phyloP scores from a whole-genome alignment of 2,888 invertebrate species.

The Erebia palarica region DNA sequence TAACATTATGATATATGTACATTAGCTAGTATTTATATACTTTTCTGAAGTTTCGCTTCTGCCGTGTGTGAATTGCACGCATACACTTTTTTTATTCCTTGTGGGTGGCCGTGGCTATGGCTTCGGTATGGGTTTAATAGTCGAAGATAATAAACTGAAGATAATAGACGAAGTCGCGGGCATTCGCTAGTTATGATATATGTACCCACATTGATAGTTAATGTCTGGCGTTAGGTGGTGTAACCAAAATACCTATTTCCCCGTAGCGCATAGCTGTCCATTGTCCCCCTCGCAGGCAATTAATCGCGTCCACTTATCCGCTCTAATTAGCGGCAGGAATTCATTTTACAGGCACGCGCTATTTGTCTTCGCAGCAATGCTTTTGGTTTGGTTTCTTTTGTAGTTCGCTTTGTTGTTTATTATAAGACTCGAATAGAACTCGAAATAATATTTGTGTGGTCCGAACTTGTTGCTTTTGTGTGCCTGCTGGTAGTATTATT shows the following conservation, averaged over 20 bases:
- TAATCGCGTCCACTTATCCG: constrained; percentile 51
- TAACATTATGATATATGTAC: too few species aligned
- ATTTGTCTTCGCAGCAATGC: constrained; percentile 19
- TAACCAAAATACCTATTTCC: constrained; percentile 27
- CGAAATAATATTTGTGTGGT: background rate
- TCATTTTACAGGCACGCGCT: constrained; percentile 45
- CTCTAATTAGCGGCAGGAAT: constrained; percentile 58
- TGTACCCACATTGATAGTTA: background rate
- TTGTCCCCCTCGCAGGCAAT: constrained; percentile 50
- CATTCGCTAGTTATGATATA: too few species aligned
- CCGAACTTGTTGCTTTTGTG: too few species aligned
- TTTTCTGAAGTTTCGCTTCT: too few species aligned
- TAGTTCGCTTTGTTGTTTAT: constrained; percentile 20
- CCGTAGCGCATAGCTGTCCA: constrained; percentile 44
- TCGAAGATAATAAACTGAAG: too few species aligned
- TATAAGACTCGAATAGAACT: background rate
- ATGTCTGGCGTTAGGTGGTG: background rate
- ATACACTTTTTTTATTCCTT: too few species aligned
- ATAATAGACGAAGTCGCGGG: too few species aligned
- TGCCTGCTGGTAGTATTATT: too few species aligned
- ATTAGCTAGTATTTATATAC: too few species aligned
- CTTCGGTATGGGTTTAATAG: too few species aligned
- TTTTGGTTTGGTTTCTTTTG: background rate
- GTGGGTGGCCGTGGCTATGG: too few species aligned
- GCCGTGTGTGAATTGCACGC: too few species aligned